Base-by-base conservation (phyloP, 2,797 vertebrate genomes). In the Phalloptychus januarius region DNA sequence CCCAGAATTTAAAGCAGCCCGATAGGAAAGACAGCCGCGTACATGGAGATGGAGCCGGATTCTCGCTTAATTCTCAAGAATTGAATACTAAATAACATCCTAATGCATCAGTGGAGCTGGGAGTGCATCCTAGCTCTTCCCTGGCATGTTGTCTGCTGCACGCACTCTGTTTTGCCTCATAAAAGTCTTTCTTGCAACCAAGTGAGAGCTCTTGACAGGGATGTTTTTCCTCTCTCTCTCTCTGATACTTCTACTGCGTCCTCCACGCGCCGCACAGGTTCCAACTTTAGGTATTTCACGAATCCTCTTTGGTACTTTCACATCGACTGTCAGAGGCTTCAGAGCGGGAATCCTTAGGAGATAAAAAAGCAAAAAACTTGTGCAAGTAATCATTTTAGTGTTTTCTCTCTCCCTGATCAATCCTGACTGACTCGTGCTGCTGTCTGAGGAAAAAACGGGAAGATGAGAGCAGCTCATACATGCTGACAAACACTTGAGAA, bases 351-450 rank as follows among this genome's bases (percentile, higher is more conserved):
- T 87, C 84, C 89, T 87, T 86, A 7, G 4, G 80, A 89, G 91
- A 91, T 92, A 89, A 91, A 91, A 77, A 83, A 75, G 88, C 74
- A 45, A 90, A 82, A 80, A 90, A 83, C 71, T 70, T 45, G 78
- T 87, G 87, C 91, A 90, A 90, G 90, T 89, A 86, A 92, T 94
- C 90, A 91, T 90, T 93, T 92, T 80, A 91, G 90, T 87, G 87
- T 89, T 88, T 91, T 77, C 87, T 88, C 80, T 77, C 84, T 79
- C 78, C 85, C 88, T 91, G 86, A 92, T 90, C 88, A 87, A 83
- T 83, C 85, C 77, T 88, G 81, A 72, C 82, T 89, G 89, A 87
- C 85, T 87, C 63, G 18, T 31, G 16, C 80, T 82, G 56, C 71
- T 75, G 78, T 89, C 80, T 80, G 79, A 83, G 78, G 50, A 79